phyloP scores from a whole-genome alignment of 1,140 invertebrate species.

The Drosophila albomicans region DNA sequence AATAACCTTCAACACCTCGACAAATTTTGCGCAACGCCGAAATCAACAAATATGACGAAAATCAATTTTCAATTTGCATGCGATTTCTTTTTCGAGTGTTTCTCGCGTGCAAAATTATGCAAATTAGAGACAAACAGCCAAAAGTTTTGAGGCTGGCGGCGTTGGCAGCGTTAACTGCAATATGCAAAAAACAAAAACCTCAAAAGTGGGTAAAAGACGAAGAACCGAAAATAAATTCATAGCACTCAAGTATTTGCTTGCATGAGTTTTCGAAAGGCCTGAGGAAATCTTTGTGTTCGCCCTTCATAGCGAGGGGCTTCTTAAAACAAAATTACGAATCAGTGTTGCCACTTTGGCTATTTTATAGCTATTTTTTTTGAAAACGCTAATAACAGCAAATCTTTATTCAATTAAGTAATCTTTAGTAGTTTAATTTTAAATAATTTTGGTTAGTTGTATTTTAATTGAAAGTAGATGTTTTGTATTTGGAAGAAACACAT shows the following conservation, averaged over 20 bases:
- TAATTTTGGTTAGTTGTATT: too few species aligned
- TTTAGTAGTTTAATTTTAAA: too few species aligned
- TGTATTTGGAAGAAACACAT: too few species aligned
- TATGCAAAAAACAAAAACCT: conserved; percentile 5
- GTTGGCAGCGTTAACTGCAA: conserved; percentile 9
- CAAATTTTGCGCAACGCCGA: conserved; percentile 56
- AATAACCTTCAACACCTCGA: conserved; percentile 66
- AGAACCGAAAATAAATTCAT: conserved; percentile 21
- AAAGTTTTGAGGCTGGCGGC: conserved; percentile 27
- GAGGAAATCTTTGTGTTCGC: conserved; percentile 16
- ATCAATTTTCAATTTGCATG: conserved; percentile 79
- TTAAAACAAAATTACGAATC: not conserved
- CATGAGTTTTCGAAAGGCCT: conserved; percentile 22
- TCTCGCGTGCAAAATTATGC: conserved; percentile 74
- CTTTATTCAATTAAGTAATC: too few species aligned
- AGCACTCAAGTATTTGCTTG: conserved; percentile 27
- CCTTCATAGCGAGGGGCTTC: conserved; percentile 5
- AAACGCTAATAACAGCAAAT: too few species aligned
- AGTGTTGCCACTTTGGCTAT: too few species aligned
- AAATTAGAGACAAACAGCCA: conserved; percentile 60
- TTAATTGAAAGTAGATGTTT: too few species aligned
- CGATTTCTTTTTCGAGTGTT: conserved; percentile 66
- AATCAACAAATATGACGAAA: conserved; percentile 56
- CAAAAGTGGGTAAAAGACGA: conserved; percentile 16
- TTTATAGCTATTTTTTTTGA: too few species aligned